Evolutionary conservation across 2,888 invertebrate genomes (phyloP), one percentile per base, ranked within the genome.

Genomic region (Halictus ligatus): DNA sequence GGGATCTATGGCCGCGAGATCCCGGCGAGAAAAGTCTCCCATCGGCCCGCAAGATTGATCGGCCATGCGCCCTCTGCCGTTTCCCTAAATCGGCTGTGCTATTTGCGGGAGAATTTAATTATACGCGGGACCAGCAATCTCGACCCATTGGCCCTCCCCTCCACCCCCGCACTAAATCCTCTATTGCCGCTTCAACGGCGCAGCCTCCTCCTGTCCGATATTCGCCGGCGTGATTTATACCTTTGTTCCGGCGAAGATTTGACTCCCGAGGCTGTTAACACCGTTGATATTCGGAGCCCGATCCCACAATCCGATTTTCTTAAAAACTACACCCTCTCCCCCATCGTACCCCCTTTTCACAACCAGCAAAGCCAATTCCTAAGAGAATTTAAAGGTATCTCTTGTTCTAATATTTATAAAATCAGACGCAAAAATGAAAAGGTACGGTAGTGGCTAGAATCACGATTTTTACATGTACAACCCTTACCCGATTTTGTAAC

Each of bases 81-180:
- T 85, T 88, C 76, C 76, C 80, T 75, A 91, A 90, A 90, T 82
- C 89, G 80, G 73, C 75, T 18, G 73, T n/a, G 75, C 79, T 83
- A 86, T 83, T 90, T 85, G 80, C 74, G 29, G 64, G 80, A 77
- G 86, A 89, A 90, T 90, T 90, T 90, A 89, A 91, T 90, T 89
- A 90, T 83, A 83, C 80, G 79, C 40, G 74, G 69, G 69, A 21
- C 29, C 46, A 67, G 73, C 81, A 89, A 81, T 82, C 67, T 73
- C 71, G 43, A 25, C n/a, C 43, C 69, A 35, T 35, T 29, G 15
- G 21, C 69, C 40, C 69, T 21, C 69, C 21, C 35, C 67, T 4
- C 35, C 69, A 21, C 2, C 29, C 21, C 21, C 58, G 75, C 54
- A 79, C 35, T 84, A 81, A 86, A 88, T 82, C 77, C 78, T 72